A percentile compares a stretch with the other conserved stretches of the same genome.
Conservation (phyloP, 2,797 vertebrate genomes). For the Sebastiscus albofasciatus region DNA sequence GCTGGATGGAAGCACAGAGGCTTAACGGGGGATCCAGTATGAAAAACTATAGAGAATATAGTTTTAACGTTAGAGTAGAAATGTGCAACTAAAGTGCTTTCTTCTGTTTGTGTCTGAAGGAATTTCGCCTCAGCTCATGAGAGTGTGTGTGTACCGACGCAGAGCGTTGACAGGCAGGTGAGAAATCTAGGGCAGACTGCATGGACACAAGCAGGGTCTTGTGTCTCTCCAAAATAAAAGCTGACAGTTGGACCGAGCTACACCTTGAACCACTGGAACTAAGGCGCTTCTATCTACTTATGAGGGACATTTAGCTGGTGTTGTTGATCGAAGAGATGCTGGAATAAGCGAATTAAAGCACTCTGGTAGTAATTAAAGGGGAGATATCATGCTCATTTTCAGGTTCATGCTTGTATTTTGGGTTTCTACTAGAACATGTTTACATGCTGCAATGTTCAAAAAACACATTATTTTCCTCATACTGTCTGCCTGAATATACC, state of each 20-base stretch:
- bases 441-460: too few species aligned
- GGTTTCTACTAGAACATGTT: too few species aligned
- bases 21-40: conserved; percentile 7
- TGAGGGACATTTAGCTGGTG: not conserved
- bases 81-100: not conserved
- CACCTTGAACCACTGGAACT: not conserved
- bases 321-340: not conserved
- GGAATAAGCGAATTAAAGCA: not conserved
- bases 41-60: not conserved
- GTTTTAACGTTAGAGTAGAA: not conserved
- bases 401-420: too few species aligned
- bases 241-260: conserved; percentile 29
- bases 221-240: conserved; percentile 54
- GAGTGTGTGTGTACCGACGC: not conserved
- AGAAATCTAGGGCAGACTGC: conserved; percentile 60
- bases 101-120: conserved; percentile 22
- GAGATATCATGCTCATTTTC: too few species aligned
- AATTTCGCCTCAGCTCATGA: conserved; percentile 28
- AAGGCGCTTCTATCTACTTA: not conserved
- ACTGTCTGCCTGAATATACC: too few species aligned
- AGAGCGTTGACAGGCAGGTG: conserved; percentile 66
- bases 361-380: not conserved
- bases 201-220: conserved; percentile 60
- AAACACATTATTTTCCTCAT: too few species aligned
- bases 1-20: not conserved